Evolutionary conservation across 2,113 vertebrate genomes (phyloP), one percentile per base, ranked within the genome.

Genomic region (Phylloscopus trochiloides): DNA sequence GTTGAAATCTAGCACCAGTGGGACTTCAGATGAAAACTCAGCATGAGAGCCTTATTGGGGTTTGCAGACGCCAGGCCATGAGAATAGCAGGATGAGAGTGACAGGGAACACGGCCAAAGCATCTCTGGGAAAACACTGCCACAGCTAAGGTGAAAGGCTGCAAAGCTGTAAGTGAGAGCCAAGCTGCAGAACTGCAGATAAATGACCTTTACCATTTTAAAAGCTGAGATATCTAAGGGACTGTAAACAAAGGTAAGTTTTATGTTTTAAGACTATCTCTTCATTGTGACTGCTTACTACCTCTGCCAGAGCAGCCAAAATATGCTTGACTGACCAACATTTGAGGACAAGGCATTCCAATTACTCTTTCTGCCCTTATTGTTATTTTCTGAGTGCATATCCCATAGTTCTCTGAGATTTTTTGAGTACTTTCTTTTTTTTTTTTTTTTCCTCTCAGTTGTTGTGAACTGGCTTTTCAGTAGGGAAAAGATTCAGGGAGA

Each of bases 1-100:
- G 5, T 1, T 80, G 61, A 55, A 47, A 20, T 22, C 12, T 51
- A 14, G 17, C 7, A 14, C 3, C 0, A 0, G 7, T 29, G 38
- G 17, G 25, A 28, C 22, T 71, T 57, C 55, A 25, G 9, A 57
- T 16, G 28, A 70, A 73, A 90, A 32, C 17, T 31, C 58, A 67
- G 10, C 3, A 14, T 7, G 12, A 32, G 12, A 75, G 24, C 4
- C 17, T 15, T 42, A 17, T 5, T 16, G 31, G 29, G 22, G 20
- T 28, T 75, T 59, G 40, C 32, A 68, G 52, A 26, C 59, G 26
- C 11, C 14, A 71, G 43, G 45, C 20, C 3, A 1, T 25, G 38
- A 52, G 52, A 67, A 42, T 0, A 34, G 8, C 31, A 58, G 43
- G 22, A 5, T n/a, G 52, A 80, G 52, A 77, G 26, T 8, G 18